Percentiles rank a stretch among this genome's conserved stretches.
These are phyloP conservation scores for Pavo muticus DNA, from an alignment of 2,113 vertebrate species.

Conservation along the genomic window DNA sequence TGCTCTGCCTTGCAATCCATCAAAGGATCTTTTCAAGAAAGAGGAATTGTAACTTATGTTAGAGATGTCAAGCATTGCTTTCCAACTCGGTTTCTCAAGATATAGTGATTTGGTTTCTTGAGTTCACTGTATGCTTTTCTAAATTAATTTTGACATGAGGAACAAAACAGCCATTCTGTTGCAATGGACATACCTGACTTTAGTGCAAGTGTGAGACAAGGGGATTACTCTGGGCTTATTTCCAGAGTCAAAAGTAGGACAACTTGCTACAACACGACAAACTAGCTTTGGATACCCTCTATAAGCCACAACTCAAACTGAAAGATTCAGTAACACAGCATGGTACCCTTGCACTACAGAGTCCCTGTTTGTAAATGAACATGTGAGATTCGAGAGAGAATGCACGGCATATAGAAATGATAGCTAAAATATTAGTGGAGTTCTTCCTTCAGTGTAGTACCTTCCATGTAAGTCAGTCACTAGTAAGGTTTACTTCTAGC, in stretches of 20 bases:
- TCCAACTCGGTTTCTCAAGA: background rate
- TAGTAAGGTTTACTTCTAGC: background rate
- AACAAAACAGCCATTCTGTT: background rate
- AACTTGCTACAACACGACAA: background rate
- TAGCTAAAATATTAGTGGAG: too few relatives aligned
- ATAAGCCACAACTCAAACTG: background rate
- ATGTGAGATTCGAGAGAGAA: background rate
- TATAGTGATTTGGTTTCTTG: background rate
- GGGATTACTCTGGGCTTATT: background rate
- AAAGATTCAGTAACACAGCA: background rate
- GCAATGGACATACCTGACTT: background rate
- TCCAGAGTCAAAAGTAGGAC: background rate
- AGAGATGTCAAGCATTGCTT: background rate
- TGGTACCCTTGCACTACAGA: background rate
- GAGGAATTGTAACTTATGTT: background rate
- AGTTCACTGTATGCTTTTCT: background rate
- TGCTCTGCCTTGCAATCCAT: background rate
- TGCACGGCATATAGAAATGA: background rate
- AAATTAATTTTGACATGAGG: background rate
- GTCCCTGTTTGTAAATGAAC: background rate
- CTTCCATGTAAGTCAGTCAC: background rate
- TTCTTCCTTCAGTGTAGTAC: background rate
- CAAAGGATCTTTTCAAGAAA: background rate
- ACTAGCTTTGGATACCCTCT: background rate
- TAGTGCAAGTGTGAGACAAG: background rate